A percentile compares a stretch with the other conserved stretches of the same genome.
Evolutionary conservation across 2,113 vertebrate species (phyloP).

Genomic region (Aix galericulata): DNA sequence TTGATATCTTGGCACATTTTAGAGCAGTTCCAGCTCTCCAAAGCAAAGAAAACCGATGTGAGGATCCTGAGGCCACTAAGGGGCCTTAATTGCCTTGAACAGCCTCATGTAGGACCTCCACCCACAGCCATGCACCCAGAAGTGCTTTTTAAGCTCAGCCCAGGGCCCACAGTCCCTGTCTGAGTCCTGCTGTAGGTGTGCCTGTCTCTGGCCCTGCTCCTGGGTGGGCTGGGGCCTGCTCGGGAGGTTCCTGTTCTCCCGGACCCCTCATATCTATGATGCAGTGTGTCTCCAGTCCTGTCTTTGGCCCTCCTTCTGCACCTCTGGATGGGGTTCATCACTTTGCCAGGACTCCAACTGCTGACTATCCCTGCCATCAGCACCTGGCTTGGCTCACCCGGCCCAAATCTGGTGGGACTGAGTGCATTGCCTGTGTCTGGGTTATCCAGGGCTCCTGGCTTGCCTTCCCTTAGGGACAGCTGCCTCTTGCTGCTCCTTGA

Average conservation of each 20-base stretch:
- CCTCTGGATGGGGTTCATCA: neutral
- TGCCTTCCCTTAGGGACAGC: neutral
- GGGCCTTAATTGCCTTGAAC: neutral
- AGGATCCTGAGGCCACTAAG: neutral
- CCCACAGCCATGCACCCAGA: too few relatives aligned
- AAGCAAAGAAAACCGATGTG: neutral
- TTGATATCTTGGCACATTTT: neutral
- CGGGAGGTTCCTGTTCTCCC: neutral
- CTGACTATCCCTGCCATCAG: neutral
- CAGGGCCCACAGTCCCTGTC: neutral
- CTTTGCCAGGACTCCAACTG: neutral
- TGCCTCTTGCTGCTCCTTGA: neutral
- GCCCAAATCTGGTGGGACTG: neutral
- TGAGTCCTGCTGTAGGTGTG: neutral
- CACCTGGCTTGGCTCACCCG: neutral
- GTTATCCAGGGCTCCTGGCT: neutral
- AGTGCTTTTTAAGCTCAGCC: neutral
- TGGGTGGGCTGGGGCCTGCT: neutral
- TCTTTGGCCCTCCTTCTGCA: neutral
- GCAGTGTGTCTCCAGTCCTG: neutral
- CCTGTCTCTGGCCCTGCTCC: neutral
- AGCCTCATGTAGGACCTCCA: neutral
- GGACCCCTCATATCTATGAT: neutral
- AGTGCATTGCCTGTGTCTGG: fast-evolving
- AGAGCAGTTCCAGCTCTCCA: neutral